phyloP scores from a whole-genome alignment of 2,888 invertebrate genomes.

The Tetragonisca angustula region DNA sequence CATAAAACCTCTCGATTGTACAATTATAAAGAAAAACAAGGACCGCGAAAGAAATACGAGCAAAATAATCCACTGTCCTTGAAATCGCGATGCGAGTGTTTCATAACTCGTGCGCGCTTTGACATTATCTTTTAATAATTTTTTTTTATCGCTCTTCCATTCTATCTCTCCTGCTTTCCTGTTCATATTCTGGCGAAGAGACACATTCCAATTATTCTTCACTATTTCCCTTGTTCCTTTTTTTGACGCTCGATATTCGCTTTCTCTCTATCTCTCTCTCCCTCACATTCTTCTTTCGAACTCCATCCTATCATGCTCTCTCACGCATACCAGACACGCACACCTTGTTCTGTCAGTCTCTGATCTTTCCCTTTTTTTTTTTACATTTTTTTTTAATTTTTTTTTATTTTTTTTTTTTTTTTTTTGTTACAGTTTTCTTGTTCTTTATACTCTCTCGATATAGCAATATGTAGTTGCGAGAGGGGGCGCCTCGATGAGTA shows the following conservation, averaged over 20 bases:
- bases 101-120: slow-evolving; percentile 52
- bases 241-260: slow-evolving; percentile 46
- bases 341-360: slow-evolving; percentile 44
- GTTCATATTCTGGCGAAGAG: slow-evolving; percentile 52
- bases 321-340: slow-evolving; percentile 46
- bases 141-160: slow-evolving; percentile 30
- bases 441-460: slow-evolving; percentile 66
- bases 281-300: slow-evolving; percentile 4
- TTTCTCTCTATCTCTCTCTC: slow-evolving; percentile 34
- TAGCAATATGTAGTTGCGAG: slow-evolving; percentile 75
- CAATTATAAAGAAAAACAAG: slow-evolving; percentile 74
- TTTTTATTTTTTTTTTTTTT: neutral
- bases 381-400: neutral
- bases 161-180: slow-evolving; percentile 30
- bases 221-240: slow-evolving; percentile 38
- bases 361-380: slow-evolving; percentile 35
- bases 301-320: slow-evolving; percentile 29
- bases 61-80: slow-evolving; percentile 68
- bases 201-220: slow-evolving; percentile 31
- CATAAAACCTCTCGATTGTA: slow-evolving; percentile 74
- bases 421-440: slow-evolving; percentile 36
- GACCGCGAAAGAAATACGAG: slow-evolving; percentile 74
- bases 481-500: slow-evolving; percentile 75
- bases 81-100: slow-evolving; percentile 64
- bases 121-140: slow-evolving; percentile 37